These are phyloP conservation scores for Clivina fossor DNA, from an alignment of 2,888 invertebrate species.

Conservation along the genomic window DNA sequence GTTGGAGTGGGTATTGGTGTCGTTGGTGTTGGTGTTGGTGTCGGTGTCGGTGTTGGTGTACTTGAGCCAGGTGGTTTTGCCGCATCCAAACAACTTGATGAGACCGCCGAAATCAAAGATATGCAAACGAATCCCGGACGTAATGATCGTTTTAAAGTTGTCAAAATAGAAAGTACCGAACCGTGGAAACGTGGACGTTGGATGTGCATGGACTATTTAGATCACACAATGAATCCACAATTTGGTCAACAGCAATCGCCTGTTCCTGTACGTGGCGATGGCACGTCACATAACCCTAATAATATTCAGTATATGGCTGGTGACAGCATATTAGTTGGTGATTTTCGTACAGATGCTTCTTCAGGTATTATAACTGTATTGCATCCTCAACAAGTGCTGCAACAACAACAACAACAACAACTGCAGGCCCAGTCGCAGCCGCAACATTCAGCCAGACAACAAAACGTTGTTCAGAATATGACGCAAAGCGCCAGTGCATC, in stretches of 20 bases:
- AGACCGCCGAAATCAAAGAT: constrained; percentile 29
- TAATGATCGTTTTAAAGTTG: constrained; percentile 84
- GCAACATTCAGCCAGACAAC: no score
- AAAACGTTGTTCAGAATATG: no score
- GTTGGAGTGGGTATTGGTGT: constrained; percentile 30
- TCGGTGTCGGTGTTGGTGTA: constrained; percentile 40
- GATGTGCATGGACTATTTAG: constrained; percentile 93
- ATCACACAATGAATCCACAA: constrained; percentile 62
- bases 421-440: constrained; percentile 48
- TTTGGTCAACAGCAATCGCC: constrained; percentile 10
- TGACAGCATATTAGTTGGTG: constrained; percentile 37
- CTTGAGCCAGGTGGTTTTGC: constrained; percentile 24
- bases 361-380: no score
- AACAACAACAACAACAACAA: constrained; percentile 45
- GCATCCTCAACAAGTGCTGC: constrained; percentile 55
- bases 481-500: constrained; percentile 58
- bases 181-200: constrained; percentile 90
- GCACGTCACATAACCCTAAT: constrained; percentile 50
- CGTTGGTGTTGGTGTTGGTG: constrained; percentile 36
- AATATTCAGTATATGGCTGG: constrained; percentile 54
- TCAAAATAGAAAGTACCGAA: constrained; percentile 94
- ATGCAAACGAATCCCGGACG: constrained; percentile 36
- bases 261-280: constrained; percentile 33
- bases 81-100: constrained; percentile 20
- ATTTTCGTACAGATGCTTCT: no score